These are phyloP conservation scores for Leuciscus idus DNA, from an alignment of 2,113 vertebrate species.

Conservation along the genomic window DNA sequence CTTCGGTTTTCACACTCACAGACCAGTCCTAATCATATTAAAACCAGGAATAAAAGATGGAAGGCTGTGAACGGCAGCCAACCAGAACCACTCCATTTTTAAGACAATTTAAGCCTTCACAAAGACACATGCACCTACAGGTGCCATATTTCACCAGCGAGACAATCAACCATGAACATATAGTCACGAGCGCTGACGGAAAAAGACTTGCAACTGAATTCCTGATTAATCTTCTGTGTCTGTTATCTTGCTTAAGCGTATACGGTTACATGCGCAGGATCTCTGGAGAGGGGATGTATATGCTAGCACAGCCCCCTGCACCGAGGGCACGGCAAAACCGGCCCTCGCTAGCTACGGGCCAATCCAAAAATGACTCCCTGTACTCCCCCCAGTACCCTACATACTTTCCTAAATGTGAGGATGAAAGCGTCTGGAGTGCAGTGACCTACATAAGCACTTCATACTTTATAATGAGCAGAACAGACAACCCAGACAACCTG, in stretches of 20 bases:
- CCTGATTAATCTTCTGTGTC: constrained; percentile 57
- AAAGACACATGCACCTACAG: constrained; percentile 59
- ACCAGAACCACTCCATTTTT: constrained; percentile 19
- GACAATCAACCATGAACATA: background rate
- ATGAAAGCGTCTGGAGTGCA: constrained; percentile 55
- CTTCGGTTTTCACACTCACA: constrained; percentile 44
- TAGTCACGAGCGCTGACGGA: constrained; percentile 29
- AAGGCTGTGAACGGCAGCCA: constrained; percentile 45
- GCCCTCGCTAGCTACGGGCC: constrained; percentile 13
- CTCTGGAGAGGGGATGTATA: constrained; percentile 63
- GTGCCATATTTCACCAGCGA: constrained; percentile 4
- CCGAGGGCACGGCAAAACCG: constrained; percentile 15
- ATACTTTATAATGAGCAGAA: constrained; percentile 50
- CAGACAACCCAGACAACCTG: constrained; percentile 34
- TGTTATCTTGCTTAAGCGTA: constrained; percentile 69
- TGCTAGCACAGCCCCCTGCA: constrained; percentile 46
- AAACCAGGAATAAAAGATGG: constrained; percentile 6
- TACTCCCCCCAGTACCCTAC: constrained; percentile 26
- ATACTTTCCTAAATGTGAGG: constrained; percentile 31
- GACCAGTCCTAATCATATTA: constrained; percentile 51
- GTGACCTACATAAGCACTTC: constrained; percentile 43
- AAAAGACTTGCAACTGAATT: constrained; percentile 53
- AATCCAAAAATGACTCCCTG: constrained; percentile 29
- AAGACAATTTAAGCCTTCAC: constrained; percentile 10
- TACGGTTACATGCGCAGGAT: constrained; percentile 61